Conservation (phyloP, 2,797 vertebrate genomes). For the Tadarida brasiliensis region DNA sequence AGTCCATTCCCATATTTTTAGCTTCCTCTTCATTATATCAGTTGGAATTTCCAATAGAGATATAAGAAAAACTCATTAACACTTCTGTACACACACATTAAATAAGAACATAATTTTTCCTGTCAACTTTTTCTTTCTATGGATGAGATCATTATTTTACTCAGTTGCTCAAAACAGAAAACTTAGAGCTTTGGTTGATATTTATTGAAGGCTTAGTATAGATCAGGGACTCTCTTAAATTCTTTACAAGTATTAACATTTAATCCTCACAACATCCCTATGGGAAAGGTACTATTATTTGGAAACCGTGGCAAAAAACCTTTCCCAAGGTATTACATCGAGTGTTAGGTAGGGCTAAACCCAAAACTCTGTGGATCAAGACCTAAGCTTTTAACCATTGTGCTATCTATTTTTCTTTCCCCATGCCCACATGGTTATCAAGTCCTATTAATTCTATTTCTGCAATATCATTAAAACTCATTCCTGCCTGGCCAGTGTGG, state of each 20-base stretch:
- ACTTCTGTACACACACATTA: not conserved
- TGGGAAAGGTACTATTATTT: not conserved
- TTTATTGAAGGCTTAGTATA: slow-evolving; percentile 6
- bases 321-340: not conserved
- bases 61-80: slow-evolving; percentile 14
- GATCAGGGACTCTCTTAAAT: not conserved
- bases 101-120: not conserved
- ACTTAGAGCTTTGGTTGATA: not conserved
- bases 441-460: not conserved
- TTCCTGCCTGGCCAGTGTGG: too few species aligned
- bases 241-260: not conserved
- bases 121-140: not conserved
- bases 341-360: not conserved
- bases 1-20: not conserved
- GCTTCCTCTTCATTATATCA: not conserved
- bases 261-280: not conserved
- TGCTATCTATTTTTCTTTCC: not conserved
- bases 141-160: not conserved
- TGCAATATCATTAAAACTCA: not conserved
- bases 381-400: not conserved
- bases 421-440: not conserved
- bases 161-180: slow-evolving; percentile 23
- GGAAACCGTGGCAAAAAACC: not conserved
- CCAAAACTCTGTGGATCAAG: not conserved
- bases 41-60: not conserved